Evolutionary conservation across 2,888 invertebrate species (phyloP), one percentile per base, ranked within the genome.

Genomic region (Luperina nickerlii): DNA sequence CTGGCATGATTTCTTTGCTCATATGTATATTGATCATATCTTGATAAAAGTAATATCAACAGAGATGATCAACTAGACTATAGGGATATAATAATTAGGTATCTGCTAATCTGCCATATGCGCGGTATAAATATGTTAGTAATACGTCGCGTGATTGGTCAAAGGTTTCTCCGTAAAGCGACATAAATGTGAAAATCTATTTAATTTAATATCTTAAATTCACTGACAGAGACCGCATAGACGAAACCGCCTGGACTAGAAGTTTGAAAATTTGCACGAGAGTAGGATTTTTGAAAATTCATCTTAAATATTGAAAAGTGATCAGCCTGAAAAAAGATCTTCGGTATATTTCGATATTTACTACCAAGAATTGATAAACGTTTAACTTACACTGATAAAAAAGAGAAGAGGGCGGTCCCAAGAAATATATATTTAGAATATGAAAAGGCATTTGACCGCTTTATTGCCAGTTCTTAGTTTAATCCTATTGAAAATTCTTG

Each of bases 401-500:
- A 9, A 38, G 75, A 38, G 48, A 62, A 48, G 11, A 38, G 15
- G 48, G 27, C 9, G 75, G 38, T 11, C 2, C 15, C 2, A 76
- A 51, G 13, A 38, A 74, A 7, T 20, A 63, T 20, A 63, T 42
- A 51, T 76, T 76, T 76, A 27, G 38, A 63, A 75, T 42, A 27
- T 42, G 63, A 51, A 62, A 76, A 63, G 27, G 51, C 51, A 51
- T 76, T 76, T 76, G 51, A 54, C 38, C 27, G 32, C 18, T 32
- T 54, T 51, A 27, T 24, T 76, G 24, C 15, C 24, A 38, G 48
- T 51, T 62, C 18, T n/a, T 15, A 32, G 38, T 18, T 13, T 6
- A 9, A 62, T 42, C 42, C 18, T 65, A 76, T 42, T 76, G 18
- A 65, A 76, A 76, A 76, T 76, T 27, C 32, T 76, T 54, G 20